Evolutionary conservation across 2,113 vertebrate species (phyloP).

Genomic region (Cranoglanis bouderius): DNA sequence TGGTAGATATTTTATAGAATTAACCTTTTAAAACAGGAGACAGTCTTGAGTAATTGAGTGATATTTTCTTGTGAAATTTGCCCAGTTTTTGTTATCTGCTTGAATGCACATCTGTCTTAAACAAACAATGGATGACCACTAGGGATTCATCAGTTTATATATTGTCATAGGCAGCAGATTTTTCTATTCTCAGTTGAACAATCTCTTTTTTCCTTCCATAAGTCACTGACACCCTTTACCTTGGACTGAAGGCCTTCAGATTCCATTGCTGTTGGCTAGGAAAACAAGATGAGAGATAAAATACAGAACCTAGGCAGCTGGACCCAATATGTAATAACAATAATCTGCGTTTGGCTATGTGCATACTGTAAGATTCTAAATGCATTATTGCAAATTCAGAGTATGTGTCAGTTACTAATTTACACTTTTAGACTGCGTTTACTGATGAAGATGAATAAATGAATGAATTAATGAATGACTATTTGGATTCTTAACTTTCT

Average conservation of each 20-base stretch:
- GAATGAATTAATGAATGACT: too few species aligned
- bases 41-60: conserved; percentile 2
- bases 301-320: background rate
- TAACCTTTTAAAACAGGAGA: conserved; percentile 33
- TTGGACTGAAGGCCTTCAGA: background rate
- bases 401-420: background rate
- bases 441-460: too few species aligned
- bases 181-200: background rate
- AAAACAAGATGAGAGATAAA: background rate
- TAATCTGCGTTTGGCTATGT: background rate
- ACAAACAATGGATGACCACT: background rate
- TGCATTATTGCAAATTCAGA: too few species aligned
- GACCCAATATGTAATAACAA: background rate
- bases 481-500: background rate
- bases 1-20: conserved; percentile 18
- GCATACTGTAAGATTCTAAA: background rate
- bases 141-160: conserved; percentile 28
- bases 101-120: background rate
- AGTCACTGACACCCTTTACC: background rate
- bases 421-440: background rate
- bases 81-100: background rate
- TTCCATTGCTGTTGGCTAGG: background rate
- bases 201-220: background rate
- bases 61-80: conserved; percentile 23
- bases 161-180: background rate